Evolutionary conservation across 2,797 vertebrate genomes (phyloP).

Genomic region (Thripadectes ignobilis): DNA sequence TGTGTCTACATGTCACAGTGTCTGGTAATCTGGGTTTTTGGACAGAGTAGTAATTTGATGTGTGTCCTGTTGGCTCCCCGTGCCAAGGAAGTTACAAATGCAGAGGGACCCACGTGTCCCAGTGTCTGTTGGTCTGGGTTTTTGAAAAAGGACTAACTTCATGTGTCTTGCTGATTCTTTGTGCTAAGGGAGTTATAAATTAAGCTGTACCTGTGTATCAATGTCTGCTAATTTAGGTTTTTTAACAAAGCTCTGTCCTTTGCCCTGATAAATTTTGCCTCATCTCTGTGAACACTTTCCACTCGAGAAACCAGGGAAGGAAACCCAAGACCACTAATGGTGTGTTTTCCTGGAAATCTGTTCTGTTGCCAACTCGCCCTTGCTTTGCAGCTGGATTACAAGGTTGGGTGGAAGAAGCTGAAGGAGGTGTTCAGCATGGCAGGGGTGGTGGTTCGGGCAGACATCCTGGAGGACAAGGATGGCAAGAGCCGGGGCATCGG

Average conservation of each 20-base stretch:
- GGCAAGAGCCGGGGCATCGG: slow-evolving; percentile 97
- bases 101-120: too few relatives aligned
- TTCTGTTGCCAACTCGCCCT: background rate
- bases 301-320: background rate
- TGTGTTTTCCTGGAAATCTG: background rate
- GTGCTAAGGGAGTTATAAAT: background rate
- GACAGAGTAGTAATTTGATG: background rate
- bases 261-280: background rate
- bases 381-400: slow-evolving; percentile 91
- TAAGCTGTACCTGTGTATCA: background rate
- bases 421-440: slow-evolving; percentile 98
- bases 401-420: slow-evolving; percentile 98
- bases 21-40: too few relatives aligned
- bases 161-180: background rate
- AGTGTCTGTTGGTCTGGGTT: background rate
- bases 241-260: background rate
- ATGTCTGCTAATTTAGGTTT: background rate
- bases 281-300: background rate
- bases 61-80: background rate
- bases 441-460: slow-evolving; percentile 88
- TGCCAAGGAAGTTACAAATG: background rate
- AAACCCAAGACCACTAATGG: fast-evolving
- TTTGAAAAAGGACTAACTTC: background rate
- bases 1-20: too few relatives aligned
- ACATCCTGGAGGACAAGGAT: slow-evolving; percentile 97